These are phyloP conservation scores for Drosophila truncata DNA, from an alignment of 1,140 invertebrate genomes.

Conservation along the genomic window DNA sequence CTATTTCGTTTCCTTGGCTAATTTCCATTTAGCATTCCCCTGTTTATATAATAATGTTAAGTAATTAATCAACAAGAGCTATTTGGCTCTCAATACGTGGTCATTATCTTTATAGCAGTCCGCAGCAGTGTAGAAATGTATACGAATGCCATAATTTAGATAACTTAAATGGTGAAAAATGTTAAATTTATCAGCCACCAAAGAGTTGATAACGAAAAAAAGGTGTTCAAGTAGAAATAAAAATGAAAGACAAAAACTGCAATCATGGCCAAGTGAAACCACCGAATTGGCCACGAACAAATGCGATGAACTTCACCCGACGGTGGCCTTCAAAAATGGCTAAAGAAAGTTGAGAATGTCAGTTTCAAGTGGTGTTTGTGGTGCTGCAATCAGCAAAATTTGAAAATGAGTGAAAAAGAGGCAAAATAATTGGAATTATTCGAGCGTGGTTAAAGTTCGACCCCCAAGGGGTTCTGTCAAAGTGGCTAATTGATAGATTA, in stretches of 20 bases:
- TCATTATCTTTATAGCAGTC: slow-evolving; percentile 66
- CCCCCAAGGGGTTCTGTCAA: slow-evolving; percentile 23
- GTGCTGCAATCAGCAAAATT: slow-evolving; percentile 51
- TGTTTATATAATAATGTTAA: slow-evolving; percentile 40
- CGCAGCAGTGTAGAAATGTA: slow-evolving; percentile 8
- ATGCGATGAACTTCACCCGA: slow-evolving; percentile 59
- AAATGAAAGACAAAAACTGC: slow-evolving; percentile 41
- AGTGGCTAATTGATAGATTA: slow-evolving; percentile 47
- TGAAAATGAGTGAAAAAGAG: slow-evolving; percentile 10
- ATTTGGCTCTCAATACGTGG: slow-evolving; percentile 52
- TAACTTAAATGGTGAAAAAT: slow-evolving; percentile 40
- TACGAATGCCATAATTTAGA: slow-evolving; percentile 62
- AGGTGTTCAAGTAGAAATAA: slow-evolving; percentile 4
- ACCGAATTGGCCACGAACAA: slow-evolving; percentile 51
- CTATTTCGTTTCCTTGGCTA: neutral
- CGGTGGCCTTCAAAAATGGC: slow-evolving; percentile 45
- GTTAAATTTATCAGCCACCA: slow-evolving; percentile 47
- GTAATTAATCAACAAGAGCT: slow-evolving; percentile 66
- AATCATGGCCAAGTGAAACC: slow-evolving; percentile 28
- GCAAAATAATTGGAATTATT: slow-evolving; percentile 28
- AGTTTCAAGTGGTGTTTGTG: slow-evolving; percentile 11
- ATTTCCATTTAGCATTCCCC: neutral
- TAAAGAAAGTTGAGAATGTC: slow-evolving; percentile 57
- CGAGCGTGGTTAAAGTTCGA: slow-evolving; percentile 34
- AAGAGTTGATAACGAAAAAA: slow-evolving; percentile 50